Percentiles rank a stretch among this genome's conserved stretches.
Evolutionary conservation across 2,797 vertebrate genomes (phyloP).

Genomic region (Selene dorsalis): DNA sequence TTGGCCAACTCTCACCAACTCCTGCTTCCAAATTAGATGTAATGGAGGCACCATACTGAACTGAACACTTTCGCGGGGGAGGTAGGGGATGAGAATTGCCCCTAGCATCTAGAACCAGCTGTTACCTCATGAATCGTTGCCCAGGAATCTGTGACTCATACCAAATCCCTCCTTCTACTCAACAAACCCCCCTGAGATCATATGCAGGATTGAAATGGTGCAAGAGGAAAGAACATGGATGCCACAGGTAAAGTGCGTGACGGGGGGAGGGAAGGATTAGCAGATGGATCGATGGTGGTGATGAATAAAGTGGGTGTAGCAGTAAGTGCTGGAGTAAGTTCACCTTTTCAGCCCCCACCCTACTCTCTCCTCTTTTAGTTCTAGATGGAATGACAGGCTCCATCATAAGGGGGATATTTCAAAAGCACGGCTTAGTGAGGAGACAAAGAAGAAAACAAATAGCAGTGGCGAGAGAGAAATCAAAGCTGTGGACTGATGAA

Average conservation of each 20-base stretch:
- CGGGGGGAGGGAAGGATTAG: constrained; percentile 45
- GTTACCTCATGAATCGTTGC: constrained; percentile 70
- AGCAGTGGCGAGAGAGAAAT: constrained; percentile 56
- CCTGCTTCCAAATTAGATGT: constrained; percentile 5
- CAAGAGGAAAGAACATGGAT: constrained; percentile 11
- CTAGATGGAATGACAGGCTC: constrained; percentile 44
- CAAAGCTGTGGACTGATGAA: constrained; percentile 67
- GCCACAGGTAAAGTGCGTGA: constrained; percentile 35
- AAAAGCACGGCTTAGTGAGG: constrained; percentile 49
- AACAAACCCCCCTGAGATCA: constrained; percentile 29
- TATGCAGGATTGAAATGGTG: constrained; percentile 17
- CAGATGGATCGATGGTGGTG: constrained; percentile 35
- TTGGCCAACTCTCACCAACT: background rate
- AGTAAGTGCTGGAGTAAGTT: constrained; percentile 11
- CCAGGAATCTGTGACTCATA: constrained; percentile 77
- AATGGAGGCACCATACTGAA: background rate
- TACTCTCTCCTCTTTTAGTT: constrained; percentile 26
- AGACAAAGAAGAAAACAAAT: constrained; percentile 60
- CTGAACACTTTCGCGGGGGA: constrained; percentile 7
- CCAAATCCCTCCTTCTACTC: constrained; percentile 42
- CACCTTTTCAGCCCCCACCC: constrained; percentile 4
- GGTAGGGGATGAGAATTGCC: constrained; percentile 53
- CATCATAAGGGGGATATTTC: constrained; percentile 52
- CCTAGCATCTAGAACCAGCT: constrained; percentile 72
- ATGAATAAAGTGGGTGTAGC: constrained; percentile 36